Evolutionary conservation across 2,797 vertebrate genomes (phyloP).

Genomic region (Muscicapa comitata): DNA sequence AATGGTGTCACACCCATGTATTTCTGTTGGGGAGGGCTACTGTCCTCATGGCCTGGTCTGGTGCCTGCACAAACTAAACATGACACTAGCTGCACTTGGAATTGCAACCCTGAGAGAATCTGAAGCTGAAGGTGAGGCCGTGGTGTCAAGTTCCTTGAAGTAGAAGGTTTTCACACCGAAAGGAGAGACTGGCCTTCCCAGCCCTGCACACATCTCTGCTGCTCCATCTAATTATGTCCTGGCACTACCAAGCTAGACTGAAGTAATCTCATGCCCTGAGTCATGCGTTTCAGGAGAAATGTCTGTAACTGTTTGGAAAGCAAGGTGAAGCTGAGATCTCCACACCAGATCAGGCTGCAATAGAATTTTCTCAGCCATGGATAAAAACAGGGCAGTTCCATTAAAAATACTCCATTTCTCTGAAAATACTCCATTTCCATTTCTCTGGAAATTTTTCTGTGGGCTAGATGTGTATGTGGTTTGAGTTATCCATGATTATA

Average conservation of each 20-base stretch:
- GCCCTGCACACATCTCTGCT: neutral
- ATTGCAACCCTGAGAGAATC: neutral
- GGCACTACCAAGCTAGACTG: neutral
- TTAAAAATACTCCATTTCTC: neutral
- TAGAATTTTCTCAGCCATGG: neutral
- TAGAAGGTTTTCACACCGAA: neutral
- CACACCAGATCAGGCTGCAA: neutral
- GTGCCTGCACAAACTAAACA: neutral
- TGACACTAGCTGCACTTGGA: neutral
- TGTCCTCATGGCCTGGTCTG: neutral
- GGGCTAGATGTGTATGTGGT: neutral
- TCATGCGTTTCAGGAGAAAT: neutral
- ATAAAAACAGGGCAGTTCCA: neutral
- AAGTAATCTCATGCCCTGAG: neutral
- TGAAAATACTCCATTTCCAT: neutral
- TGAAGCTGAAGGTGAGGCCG: neutral
- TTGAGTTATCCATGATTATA: neutral
- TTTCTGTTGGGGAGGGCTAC: neutral
- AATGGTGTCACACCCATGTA: neutral
- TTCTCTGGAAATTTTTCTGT: neutral
- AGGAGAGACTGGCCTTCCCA: neutral
- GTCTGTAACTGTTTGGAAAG: neutral
- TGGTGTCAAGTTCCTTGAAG: slow-evolving; percentile 18
- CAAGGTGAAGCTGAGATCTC: neutral
- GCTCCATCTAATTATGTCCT: neutral